Evolutionary conservation across 2,113 vertebrate species (phyloP).

Genomic region (Cavia aperea): DNA sequence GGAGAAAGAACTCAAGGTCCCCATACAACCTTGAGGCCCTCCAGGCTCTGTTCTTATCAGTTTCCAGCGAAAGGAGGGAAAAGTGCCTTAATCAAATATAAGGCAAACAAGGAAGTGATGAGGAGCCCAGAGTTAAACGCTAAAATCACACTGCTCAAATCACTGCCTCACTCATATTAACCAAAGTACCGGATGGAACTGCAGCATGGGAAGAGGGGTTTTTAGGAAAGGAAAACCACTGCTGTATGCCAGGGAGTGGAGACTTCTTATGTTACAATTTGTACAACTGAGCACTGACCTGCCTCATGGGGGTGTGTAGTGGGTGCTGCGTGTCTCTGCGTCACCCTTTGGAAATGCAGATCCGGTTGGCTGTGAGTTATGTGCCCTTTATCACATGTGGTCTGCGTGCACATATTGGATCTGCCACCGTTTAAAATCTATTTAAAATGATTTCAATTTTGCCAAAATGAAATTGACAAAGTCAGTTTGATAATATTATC

Average conservation of each 20-base stretch:
- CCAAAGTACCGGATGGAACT: not conserved
- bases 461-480: not conserved
- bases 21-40: rapidly evolving
- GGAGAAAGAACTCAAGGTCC: rapidly evolving
- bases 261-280: not conserved
- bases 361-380: not conserved
- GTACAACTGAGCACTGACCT: not conserved
- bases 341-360: not conserved
- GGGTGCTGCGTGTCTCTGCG: not conserved
- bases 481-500: not conserved
- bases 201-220: not conserved
- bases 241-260: not conserved
- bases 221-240: not conserved
- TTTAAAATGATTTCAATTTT: not conserved
- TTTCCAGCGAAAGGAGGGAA: not conserved
- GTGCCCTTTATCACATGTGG: not conserved
- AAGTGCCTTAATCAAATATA: not conserved
- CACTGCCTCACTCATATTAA: not conserved
- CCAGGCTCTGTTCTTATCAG: not conserved
- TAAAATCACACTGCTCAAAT: not conserved
- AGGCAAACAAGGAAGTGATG: not conserved
- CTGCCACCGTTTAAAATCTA: not conserved
- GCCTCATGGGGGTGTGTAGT: too few species aligned
- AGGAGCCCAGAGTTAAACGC: not conserved
- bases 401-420: not conserved